Evolutionary conservation across 2,888 invertebrate species (phyloP), one percentile per base, ranked within the genome.

Genomic region (Calliphora vomitoria): DNA sequence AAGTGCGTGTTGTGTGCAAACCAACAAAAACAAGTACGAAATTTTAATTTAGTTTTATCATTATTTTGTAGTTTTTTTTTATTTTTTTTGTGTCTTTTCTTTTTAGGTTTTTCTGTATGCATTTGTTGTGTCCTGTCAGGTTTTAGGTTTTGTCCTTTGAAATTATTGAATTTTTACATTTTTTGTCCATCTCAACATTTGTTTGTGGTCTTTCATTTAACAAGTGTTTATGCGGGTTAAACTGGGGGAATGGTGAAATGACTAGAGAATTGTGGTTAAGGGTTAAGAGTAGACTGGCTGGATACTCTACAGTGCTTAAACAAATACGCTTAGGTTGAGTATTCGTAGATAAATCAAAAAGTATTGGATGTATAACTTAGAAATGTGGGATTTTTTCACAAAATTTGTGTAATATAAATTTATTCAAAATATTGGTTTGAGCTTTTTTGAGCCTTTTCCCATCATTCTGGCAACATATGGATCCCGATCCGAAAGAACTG

Each of bases 1-100:
- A 74, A 82, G 82, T 87, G 85, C 85, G 83, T 87, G 86, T 87
- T 80, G 75, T 44, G 68, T n/a, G 44, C 68, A 44, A 55, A 62
- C 71, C 38, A 35, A 47, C 15, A 75, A 85, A 82, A 82, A 35
- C 35, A 35, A 82, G 13, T 71, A 58, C 8, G 25, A 78, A 87
- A 79, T 58, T 79, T 85, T 82, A 87, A 85, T 87, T 87, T 87
- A 79, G 79, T 82, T 75, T 82, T 87, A 76, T 87, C 72, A 72
- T 72, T 50, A 84, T 62, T 35, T 6, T 35, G 25, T 35, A 35
- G 47, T 72, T 82, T 76, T 66, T 69, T 74, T 31, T 31, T 31
- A 3, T 31, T 31, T 3, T 31, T 35, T 4, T 66, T 47, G 20
- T 11, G 18, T 3, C n/a, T 18, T 41, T 66, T 47, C 66, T 64